Conservation (phyloP, 2,797 vertebrate genomes). For the Sebastes melanostomus region DNA sequence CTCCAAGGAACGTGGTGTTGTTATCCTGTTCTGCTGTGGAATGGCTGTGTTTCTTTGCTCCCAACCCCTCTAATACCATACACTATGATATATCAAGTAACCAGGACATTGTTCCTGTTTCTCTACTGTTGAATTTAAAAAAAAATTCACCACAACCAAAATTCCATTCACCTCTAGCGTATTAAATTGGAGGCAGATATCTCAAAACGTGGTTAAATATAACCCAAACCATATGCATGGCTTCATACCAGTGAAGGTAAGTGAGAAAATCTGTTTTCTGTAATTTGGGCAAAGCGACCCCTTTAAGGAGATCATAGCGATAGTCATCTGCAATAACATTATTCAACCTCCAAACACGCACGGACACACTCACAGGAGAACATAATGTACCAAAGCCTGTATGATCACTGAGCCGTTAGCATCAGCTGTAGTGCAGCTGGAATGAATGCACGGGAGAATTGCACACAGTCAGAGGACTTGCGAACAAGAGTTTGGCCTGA, state of each 20-base stretch:
- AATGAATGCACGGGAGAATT: constrained; percentile 16
- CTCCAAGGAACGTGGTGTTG: too few relatives aligned
- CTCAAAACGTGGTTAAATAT: background rate
- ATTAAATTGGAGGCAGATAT: too few relatives aligned
- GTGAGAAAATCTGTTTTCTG: background rate
- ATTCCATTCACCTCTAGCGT: too few relatives aligned
- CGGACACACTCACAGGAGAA: constrained; percentile 2
- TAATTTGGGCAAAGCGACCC: background rate
- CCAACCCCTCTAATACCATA: too few relatives aligned
- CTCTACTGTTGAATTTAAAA: too few relatives aligned
- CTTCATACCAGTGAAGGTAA: background rate
- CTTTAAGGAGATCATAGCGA: background rate
- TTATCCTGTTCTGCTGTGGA: too few relatives aligned
- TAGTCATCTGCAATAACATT: background rate
- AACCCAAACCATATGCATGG: background rate
- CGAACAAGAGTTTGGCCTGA: constrained; percentile 22
- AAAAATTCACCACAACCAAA: too few relatives aligned
- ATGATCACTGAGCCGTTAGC: constrained; percentile 4
- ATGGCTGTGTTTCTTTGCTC: too few relatives aligned
- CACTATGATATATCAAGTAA: too few relatives aligned
- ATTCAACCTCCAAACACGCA: background rate
- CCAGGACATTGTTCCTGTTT: too few relatives aligned
- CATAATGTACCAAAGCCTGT: constrained; percentile 13
- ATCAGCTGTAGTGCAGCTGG: constrained; percentile 38
- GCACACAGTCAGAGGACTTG: background rate